These are phyloP conservation scores for Osmerus mordax DNA, from an alignment of 2,113 vertebrate species.

Conservation along the genomic window DNA sequence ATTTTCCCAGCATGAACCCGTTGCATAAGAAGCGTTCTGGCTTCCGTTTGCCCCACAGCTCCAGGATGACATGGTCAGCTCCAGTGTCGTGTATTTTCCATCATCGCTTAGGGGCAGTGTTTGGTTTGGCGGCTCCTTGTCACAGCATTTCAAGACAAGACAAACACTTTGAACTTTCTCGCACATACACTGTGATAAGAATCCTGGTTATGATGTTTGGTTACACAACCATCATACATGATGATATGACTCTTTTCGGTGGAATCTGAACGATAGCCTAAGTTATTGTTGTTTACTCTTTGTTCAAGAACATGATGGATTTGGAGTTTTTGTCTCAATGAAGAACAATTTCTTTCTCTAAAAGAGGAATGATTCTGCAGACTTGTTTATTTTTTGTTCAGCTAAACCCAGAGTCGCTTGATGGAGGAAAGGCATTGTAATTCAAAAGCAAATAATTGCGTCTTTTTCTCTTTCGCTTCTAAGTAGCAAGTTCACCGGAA, in stretches of 20 bases:
- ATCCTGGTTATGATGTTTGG: not conserved
- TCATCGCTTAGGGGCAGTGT: constrained; percentile 19
- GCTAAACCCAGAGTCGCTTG: constrained; percentile 35
- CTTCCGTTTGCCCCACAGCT: constrained; percentile 27
- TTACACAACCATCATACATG: not conserved
- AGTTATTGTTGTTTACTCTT: too few relatives aligned
- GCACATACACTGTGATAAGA: not conserved
- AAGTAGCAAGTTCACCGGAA: constrained; percentile 42
- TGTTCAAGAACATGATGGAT: too few relatives aligned
- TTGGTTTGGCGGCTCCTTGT: constrained; percentile 39
- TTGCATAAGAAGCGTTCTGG: constrained; percentile 22
- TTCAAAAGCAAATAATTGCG: constrained; percentile 58
- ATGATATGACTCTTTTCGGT: not conserved
- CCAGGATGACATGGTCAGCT: constrained; percentile 25
- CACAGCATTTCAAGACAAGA: constrained; percentile 11
- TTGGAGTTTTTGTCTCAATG: constrained; percentile 16
- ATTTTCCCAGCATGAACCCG: constrained; percentile 38
- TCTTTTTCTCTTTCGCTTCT: constrained; percentile 23
- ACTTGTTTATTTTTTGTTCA: constrained; percentile 40
- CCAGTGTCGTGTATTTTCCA: constrained; percentile 36
- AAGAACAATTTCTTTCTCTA: constrained; percentile 64
- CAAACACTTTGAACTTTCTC: not conserved
- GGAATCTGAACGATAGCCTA: too few relatives aligned
- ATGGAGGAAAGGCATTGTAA: constrained; percentile 34
- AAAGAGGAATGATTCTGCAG: constrained; percentile 52